phyloP scores from a whole-genome alignment of 1,140 invertebrate genomes.

The Patella vulgata region DNA sequence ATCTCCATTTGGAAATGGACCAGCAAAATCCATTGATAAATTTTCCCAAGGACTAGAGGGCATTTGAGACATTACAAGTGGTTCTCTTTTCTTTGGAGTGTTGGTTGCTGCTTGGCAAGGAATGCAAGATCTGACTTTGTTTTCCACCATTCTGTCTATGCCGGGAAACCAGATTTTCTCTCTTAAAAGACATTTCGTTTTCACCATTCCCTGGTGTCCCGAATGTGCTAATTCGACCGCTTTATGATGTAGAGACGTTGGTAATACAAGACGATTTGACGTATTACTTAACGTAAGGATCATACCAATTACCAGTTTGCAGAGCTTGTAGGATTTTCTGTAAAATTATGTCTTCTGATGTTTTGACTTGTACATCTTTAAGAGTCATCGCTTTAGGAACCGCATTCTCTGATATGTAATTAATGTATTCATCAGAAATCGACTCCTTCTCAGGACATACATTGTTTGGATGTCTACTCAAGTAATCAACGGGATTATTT shows the following conservation, averaged over 20 bases:
- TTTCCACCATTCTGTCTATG: conserved; percentile 49
- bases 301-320: conserved; percentile 20
- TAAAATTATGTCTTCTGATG: too few relatives aligned
- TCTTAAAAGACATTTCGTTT: conserved; percentile 48
- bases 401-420: conserved; percentile 16
- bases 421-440: conserved; percentile 30
- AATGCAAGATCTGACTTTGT: conserved; percentile 38
- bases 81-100: conserved; percentile 34
- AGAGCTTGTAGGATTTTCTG: conserved; percentile 25
- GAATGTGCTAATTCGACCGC: conserved; percentile 42
- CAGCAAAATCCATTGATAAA: conserved; percentile 37
- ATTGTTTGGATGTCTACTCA: conserved; percentile 28
- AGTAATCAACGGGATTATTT: conserved; percentile 35
- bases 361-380: conserved; percentile 18
- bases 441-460: conserved; percentile 13
- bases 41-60: conserved; percentile 37
- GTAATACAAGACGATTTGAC: conserved; percentile 36
- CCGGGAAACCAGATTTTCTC: conserved; percentile 58
- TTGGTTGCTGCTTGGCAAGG: conserved; percentile 36
- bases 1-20: conserved; percentile 38
- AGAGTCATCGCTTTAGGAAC: conserved; percentile 26
- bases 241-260: conserved; percentile 23
- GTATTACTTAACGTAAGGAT: conserved; percentile 10
- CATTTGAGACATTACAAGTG: conserved; percentile 32
- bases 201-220: conserved; percentile 43